Evolutionary conservation across 2,888 invertebrate species (phyloP), one percentile per base, ranked within the genome.

Genomic region (Nasonovia ribisnigri): DNA sequence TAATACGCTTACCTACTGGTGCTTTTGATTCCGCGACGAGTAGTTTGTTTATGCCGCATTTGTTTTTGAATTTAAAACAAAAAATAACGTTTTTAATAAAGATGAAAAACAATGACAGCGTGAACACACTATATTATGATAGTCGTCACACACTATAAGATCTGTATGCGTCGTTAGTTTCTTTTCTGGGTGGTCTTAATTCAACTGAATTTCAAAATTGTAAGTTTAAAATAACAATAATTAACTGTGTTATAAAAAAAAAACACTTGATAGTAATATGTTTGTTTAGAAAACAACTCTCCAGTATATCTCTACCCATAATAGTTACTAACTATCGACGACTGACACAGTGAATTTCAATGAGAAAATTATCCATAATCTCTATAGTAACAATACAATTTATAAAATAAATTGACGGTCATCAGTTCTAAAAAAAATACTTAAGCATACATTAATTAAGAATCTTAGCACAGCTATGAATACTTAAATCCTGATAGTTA

Each of bases 171-270:
- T 51, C 51, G 36, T 88, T 88, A 88, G 51, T 51, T 48, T 29
- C 13, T 36, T 88, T 24, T 36, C 88, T 88, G 88, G 51, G 88
- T 88, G 51, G 88, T 88, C 88, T 51, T 36, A n/a, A 88, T 88
- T 51, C 20, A 88, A 51, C 48, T 77, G 77, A 77, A 77, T 77
- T 77, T 77, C 36, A 77, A 77, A 77, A 77, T 8, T 36, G 36
- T 77, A 42, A 77, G 77, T 77, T 77, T 36, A 77, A 77, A 77
- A 77, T 77, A 77, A 36, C 20, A 77, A 77, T 77, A 36, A 77
- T 77, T 20, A 42, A 42, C 3, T 20, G 77, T 20, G 36, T 77
- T 77, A 24, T 2, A 57, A 57, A 36, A 77, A 77, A 6, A 8
- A 77, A 77, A 36, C 36, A 77, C 77, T 77, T 6, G 46, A 46